phyloP scores from a whole-genome alignment of 2,113 vertebrate species.

The Raphicerus campestris region DNA sequence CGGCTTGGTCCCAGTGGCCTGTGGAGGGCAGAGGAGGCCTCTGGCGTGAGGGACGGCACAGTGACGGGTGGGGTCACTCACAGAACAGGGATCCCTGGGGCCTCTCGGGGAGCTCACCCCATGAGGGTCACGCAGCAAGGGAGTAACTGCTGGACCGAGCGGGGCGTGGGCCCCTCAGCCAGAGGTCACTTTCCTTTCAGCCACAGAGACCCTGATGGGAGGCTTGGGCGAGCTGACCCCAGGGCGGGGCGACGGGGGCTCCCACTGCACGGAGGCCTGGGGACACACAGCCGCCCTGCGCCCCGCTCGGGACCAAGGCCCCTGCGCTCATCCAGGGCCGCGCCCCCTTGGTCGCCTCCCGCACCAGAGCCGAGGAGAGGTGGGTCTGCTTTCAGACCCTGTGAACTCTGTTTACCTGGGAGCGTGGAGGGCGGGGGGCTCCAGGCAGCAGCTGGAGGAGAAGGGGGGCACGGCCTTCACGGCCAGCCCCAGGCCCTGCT shows the following conservation, averaged over 20 bases:
- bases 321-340: accelerated
- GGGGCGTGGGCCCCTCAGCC: too few species aligned
- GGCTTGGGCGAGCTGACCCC: too few species aligned
- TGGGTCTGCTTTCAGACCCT: neutral
- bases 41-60: neutral
- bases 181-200: neutral
- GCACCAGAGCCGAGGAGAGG: accelerated
- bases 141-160: neutral
- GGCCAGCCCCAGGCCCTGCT: neutral
- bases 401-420: neutral
- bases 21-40: neutral
- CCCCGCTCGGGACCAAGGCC: accelerated
- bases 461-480: neutral
- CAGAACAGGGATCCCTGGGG: neutral
- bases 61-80: neutral
- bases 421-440: accelerated
- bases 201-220: neutral
- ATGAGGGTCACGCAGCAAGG: neutral
- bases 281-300: accelerated
- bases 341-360: neutral
- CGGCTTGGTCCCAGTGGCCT: neutral
- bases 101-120: neutral
- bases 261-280: neutral
- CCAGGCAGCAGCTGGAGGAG: neutral
- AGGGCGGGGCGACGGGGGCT: neutral